Base-by-base conservation (phyloP, 2,113 vertebrate genomes). In the Collichthys lucidus region DNA sequence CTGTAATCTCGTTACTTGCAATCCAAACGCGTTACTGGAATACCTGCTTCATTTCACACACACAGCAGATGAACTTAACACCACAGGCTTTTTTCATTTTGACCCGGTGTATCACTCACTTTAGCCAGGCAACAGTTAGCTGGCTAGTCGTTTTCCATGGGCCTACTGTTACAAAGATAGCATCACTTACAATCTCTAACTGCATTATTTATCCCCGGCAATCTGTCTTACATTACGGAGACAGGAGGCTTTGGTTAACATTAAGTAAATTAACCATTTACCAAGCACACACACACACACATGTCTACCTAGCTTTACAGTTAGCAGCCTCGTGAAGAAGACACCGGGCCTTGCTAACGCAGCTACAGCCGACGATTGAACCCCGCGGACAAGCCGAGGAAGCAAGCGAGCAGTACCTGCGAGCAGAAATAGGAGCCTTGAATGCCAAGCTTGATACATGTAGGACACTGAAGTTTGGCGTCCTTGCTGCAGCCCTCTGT, bases 401-500 rank as follows among this genome's bases (percentile, higher is more conserved):
- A 72, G 24, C 47, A 2, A 26, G n/a, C n/a, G n/a, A 63, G 35
- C 82, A 5, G 73, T 92, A 99, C 98, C 98, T 99, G 98, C n/a
- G 97, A 99, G 82, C 98, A 99, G 95, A 99, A 99, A 91, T 98
- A 99, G 26, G 97, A 99, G 85, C 97, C 97, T 84, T 97, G 97
- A 77, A 99, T 98, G 20, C 96, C 98, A 83, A 99, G 97, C 94
- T 99, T 99, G 94, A 99, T 96, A 93, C 98, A 99, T 89, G 97
- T 98, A 42, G 98, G 98, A 82, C 98, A 99, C 93, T 99, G 98
- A 74, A 99, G 97, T 92, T 99, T 99, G 88, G 98, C 97, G 93
- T 98, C 97, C 88, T 95, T 95, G 63, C 93, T 94, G 94, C 97
- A 99, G 74, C 96, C 96, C 22, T 96, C 96, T 26, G 98, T 98